Base-by-base conservation (phyloP, 2,113 vertebrate genomes). In the Cebus imitator region DNA sequence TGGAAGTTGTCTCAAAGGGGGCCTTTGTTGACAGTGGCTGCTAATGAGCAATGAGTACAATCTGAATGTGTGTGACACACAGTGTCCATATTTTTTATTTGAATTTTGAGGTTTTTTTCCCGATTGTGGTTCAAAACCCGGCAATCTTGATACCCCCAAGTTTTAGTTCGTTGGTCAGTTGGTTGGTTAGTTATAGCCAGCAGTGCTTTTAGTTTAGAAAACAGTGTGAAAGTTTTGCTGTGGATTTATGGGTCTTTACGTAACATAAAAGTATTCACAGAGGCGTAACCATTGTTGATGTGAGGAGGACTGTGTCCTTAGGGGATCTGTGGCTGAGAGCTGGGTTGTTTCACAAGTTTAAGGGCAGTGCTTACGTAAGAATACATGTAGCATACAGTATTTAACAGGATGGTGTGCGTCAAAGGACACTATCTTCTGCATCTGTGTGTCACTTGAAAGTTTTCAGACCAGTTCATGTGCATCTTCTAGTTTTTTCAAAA, bases 1-100 rank as follows among this genome's bases (percentile, higher is more conserved):
- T 91, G 40, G 72, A 97, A 91, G 25, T 35, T 96, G 70, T 94
- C 97, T 98, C 40, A 84, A 57, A 97, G 96, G 87, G 23, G 1
- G 76, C 96, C 78, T 93, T 98, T 94, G 61, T 94, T 97, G 90
- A 48, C 75, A 95, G 90, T 80, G 52, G 18, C 43, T 50, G 0
- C 32, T 97, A 80, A 96, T 75, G 91, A 91, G 75, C 73, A n/a
- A 11, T 96, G 61, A 48, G 43, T 76, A 6, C 40, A 17, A 2
- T 79, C 82, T 72, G 57, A 88, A 52, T 88, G 94, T 70, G 70
- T 79, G 75, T 73, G 43, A 90, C 11, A 64, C 61, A 64, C 61
- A 64, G 55, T 87, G 48, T 70, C 66, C n/a, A 5, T 32, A 70
- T 76, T 73, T 98, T 91, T 18, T 70, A 72, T 82, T 90, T 97